Percentiles rank a stretch among this genome's conserved stretches.
These are phyloP conservation scores for Chironomus riparius DNA, from an alignment of 2,888 invertebrate genomes.

Conservation along the genomic window DNA sequence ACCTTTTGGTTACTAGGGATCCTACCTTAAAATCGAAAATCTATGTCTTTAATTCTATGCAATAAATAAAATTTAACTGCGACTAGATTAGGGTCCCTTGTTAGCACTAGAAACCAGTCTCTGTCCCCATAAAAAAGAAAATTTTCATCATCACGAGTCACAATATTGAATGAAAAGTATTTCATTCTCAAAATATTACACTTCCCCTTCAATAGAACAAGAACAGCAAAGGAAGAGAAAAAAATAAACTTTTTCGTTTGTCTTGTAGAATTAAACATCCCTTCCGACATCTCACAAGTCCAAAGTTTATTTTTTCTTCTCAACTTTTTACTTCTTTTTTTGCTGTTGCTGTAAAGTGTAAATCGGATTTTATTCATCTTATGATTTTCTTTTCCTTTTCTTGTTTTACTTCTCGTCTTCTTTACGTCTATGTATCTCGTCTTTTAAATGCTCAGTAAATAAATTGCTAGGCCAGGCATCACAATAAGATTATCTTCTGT, in stretches of 20 bases:
- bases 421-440: not conserved
- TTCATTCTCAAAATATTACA: not conserved
- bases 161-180: not conserved
- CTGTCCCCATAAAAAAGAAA: not conserved
- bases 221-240: not conserved
- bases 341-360: not conserved
- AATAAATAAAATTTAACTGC: no score
- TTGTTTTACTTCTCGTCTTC: not conserved
- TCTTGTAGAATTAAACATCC: slow-evolving; percentile 4
- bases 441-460: not conserved
- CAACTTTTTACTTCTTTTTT: not conserved
- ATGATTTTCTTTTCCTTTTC: not conserved
- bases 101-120: no score
- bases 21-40: no score
- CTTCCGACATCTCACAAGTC: not conserved
- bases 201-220: not conserved
- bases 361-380: not conserved
- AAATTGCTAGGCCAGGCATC: not conserved
- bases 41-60: no score
- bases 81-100: no score
- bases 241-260: not conserved
- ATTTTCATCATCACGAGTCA: not conserved
- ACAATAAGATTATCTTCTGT: not conserved
- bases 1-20: no score
- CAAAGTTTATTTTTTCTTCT: not conserved